Base-by-base conservation (phyloP, 2,888 invertebrate genomes). In the Ecliptopera silaceata region DNA sequence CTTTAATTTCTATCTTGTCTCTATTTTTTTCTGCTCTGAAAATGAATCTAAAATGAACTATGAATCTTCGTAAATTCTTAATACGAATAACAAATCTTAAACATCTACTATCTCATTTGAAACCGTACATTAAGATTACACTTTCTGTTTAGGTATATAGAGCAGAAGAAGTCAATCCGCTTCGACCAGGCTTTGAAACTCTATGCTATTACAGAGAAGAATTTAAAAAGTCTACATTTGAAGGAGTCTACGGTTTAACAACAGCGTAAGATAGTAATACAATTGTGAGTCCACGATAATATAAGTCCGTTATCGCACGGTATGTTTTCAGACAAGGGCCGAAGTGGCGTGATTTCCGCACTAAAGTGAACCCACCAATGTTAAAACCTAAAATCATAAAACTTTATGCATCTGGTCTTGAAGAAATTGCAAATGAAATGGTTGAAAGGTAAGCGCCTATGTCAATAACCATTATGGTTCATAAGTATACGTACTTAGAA, bases 321-420 rank as follows among this genome's bases (percentile, higher is more conserved):
- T 32, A 13, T 11, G 12, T 5, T 50, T 58, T 18, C 66, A 93
- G 93, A 2, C 93, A 94, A 79, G 95, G 94, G 0, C 88, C 92
- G 11, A 87, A 93, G 63, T 95, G 95, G 95, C 92, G 93, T 36
- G 88, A 93, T 49, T 91, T 95, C 63, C 89, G 95, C 13, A 92
- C 93, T 0, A 93, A 93, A 57, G 94, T 94, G 0, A 95, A 95
- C 77, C 94, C 94, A 47, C 91, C 94, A 31, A 83, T 95, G 77
- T 79, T 95, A 77, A 92, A 94, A 68, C 94, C 94, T 0, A 93
- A 93, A 63, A 78, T 92, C 57, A 85, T 92, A 1, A 92, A 91
- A 71, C 73, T 91, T 0, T 93, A 93, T 61, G 70, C 91, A 3
- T 82, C 88, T 1, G 85, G 80, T 8, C 80, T 93, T 51, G 86